phyloP scores from a whole-genome alignment of 2,797 vertebrate genomes.

The Chaenodraco wilsoni region DNA sequence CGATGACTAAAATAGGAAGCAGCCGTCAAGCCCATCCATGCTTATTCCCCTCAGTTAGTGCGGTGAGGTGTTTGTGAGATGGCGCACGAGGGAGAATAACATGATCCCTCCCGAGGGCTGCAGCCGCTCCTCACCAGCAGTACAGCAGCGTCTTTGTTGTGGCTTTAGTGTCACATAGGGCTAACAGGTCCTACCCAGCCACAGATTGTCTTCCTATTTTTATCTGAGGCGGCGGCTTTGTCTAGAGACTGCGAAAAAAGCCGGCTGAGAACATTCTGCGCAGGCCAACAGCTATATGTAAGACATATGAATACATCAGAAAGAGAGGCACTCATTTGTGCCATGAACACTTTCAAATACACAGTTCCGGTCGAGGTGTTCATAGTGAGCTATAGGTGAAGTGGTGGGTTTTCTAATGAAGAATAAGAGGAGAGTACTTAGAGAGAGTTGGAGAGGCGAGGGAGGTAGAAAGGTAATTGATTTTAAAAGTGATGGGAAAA shows the following conservation, averaged over 20 bases:
- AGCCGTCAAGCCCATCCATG: conserved; percentile 81
- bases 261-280: conserved; percentile 28
- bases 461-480: conserved; percentile 83
- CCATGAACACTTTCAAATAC: conserved; percentile 62
- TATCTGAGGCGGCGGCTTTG: conserved; percentile 37
- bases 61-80: conserved; percentile 78
- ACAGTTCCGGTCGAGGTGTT: conserved; percentile 65
- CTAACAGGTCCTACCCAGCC: conserved; percentile 65
- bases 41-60: conserved; percentile 77
- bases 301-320: conserved; percentile 66
- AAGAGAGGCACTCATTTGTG: conserved; percentile 60
- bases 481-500: conserved; percentile 85
- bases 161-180: conserved; percentile 68
- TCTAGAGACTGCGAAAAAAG: conserved; percentile 51
- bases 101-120: conserved; percentile 68
- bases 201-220: conserved; percentile 64
- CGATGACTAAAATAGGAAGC: conserved; percentile 84
- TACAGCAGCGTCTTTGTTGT: conserved; percentile 67
- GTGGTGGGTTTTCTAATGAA: conserved; percentile 80
- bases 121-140: conserved; percentile 60
- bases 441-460: conserved; percentile 75
- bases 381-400: conserved; percentile 73
- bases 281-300: conserved; percentile 40
- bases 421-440: conserved; percentile 80
- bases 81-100: conserved; percentile 72